A percentile compares a stretch with the other conserved stretches of the same genome.
Evolutionary conservation across 2,113 vertebrate species (phyloP).

Genomic region (Mormyrus iriodes): DNA sequence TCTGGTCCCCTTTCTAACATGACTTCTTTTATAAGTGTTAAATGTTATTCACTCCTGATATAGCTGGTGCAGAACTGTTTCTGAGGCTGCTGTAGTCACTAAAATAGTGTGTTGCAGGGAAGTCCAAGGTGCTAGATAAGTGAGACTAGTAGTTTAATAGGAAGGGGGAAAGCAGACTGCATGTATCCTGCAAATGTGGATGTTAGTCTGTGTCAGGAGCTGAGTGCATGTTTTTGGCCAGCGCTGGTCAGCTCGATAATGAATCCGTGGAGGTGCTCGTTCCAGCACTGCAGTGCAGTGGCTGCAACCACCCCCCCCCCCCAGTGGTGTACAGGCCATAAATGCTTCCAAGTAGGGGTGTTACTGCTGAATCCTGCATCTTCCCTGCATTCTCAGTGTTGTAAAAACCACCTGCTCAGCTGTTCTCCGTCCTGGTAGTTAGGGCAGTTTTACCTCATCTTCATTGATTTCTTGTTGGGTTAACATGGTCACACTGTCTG

Average conservation of each 20-base stretch:
- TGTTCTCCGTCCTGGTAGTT: background rate
- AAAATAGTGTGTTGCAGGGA: background rate
- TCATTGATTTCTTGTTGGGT: background rate
- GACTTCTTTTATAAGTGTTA: background rate
- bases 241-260: slow-evolving; percentile 13
- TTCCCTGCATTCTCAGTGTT: background rate
- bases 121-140: background rate
- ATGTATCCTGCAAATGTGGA: background rate
- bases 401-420: background rate
- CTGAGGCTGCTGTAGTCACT: background rate
- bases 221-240: background rate
- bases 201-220: background rate
- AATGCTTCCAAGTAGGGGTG: background rate
- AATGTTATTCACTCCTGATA: background rate
- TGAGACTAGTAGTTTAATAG: background rate
- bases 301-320: background rate
- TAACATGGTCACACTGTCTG: background rate
- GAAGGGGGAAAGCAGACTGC: background rate
- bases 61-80: background rate
- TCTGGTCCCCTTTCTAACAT: background rate
- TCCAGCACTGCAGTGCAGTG: slow-evolving; percentile 8
- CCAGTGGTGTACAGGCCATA: background rate
- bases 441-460: background rate
- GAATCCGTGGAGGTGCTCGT: background rate
- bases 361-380: background rate